Conservation (phyloP, 2,797 vertebrate genomes). For the Lagorchestes hirsutus region DNA sequence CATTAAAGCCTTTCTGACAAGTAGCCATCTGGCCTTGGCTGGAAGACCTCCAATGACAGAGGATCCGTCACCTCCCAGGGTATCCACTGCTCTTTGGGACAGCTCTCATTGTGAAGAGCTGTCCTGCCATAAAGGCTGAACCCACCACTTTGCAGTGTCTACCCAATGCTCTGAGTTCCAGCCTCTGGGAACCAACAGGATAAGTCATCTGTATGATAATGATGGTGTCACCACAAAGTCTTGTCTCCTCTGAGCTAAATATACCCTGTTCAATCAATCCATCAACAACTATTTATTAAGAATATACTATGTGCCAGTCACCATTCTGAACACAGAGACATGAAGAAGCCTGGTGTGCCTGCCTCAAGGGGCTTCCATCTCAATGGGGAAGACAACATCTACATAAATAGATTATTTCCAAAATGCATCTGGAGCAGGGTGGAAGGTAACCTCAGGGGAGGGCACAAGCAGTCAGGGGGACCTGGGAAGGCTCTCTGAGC, state of each 20-base stretch:
- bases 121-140: not conserved
- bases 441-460: not conserved
- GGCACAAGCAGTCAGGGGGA: not conserved
- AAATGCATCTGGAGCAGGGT: not conserved
- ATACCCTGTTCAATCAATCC: accelerated
- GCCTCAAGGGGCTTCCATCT: not conserved
- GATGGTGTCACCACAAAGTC: not conserved
- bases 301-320: not conserved
- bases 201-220: not conserved
- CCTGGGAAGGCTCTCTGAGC: no score
- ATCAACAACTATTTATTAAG: not conserved
- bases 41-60: not conserved
- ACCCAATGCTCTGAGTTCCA: not conserved
- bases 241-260: not conserved
- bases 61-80: not conserved
- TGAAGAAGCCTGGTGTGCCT: not conserved
- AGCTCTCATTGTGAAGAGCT: not conserved
- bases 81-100: not conserved
- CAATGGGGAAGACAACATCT: not conserved
- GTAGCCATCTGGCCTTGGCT: not conserved
- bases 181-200: not conserved
- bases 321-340: not conserved
- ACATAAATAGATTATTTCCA: not conserved
- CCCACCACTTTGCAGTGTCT: not conserved
- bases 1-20: not conserved